A percentile compares a stretch with the other conserved stretches of the same genome.
phyloP scores from a whole-genome alignment of 1,140 invertebrate genomes.

The Bombus ignitus region DNA sequence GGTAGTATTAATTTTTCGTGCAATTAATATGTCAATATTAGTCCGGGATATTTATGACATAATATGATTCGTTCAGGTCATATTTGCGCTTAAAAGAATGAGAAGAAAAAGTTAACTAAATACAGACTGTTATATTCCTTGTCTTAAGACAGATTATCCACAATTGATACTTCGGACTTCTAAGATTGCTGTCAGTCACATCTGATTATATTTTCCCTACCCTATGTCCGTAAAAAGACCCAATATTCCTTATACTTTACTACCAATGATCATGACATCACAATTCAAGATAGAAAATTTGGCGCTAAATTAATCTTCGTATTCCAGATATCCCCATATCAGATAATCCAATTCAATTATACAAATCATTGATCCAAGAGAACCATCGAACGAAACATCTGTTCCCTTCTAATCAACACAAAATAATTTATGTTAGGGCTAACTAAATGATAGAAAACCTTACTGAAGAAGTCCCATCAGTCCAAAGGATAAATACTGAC shows the following conservation, averaged over 20 bases:
- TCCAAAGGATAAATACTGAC: not conserved
- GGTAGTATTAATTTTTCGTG: too few relatives aligned
- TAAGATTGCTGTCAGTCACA: not conserved
- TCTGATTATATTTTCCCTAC: not conserved
- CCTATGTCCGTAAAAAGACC: not conserved
- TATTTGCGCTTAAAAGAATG: not conserved
- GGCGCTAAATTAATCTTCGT: not conserved
- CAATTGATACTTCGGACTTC: not conserved
- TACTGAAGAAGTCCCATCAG: not conserved
- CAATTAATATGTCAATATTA: not conserved
- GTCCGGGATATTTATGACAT: not conserved
- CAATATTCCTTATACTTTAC: not conserved
- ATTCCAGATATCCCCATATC: not conserved
- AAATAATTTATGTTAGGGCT: constrained; percentile 8
- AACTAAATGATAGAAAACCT: not conserved
- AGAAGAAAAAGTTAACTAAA: too few relatives aligned
- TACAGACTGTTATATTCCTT: too few relatives aligned
- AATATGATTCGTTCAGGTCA: too few relatives aligned
- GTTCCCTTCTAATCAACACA: not conserved
- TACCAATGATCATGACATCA: not conserved
- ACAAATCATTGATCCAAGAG: not conserved
- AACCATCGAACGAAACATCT: not conserved
- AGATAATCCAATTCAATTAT: not conserved
- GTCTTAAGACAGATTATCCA: too few relatives aligned
- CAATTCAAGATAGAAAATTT: not conserved